phyloP scores from a whole-genome alignment of 2,113 vertebrate species.

The Oreochromis niloticus region DNA sequence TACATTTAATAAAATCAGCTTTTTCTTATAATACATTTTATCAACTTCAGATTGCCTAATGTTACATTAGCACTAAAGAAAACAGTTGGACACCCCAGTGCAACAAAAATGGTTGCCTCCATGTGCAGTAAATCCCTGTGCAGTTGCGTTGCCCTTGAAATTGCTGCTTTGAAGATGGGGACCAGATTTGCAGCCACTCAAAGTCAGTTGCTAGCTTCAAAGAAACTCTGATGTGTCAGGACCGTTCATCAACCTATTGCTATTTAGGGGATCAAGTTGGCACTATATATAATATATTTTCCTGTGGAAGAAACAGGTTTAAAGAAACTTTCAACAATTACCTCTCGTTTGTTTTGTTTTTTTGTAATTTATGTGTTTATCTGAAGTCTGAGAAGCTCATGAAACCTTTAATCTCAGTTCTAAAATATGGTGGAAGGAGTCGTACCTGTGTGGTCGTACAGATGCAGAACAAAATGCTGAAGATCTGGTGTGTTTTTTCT shows the following conservation, averaged over 20 bases:
- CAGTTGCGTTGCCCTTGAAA: neutral
- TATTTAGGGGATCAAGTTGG: neutral
- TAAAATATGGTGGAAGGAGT: neutral
- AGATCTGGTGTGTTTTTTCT: neutral
- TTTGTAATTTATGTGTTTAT: neutral
- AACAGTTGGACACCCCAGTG: neutral
- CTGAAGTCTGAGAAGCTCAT: neutral
- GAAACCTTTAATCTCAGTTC: neutral
- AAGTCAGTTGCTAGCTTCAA: neutral
- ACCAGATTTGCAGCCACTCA: neutral
- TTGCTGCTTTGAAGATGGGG: neutral
- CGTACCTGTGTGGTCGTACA: slow-evolving; percentile 58
- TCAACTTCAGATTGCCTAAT: neutral
- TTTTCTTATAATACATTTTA: neutral
- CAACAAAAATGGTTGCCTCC: neutral
- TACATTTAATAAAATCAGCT: neutral
- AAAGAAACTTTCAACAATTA: neutral
- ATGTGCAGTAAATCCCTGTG: neutral
- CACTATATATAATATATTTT: neutral
- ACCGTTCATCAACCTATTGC: neutral
- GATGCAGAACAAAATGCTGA: slow-evolving; percentile 71
- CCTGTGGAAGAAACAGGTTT: neutral
- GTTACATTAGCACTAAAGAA: neutral
- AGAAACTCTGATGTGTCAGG: neutral
- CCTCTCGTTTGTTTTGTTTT: neutral